These are phyloP conservation scores for Tetranychus cinnabarinus DNA, from an alignment of 1,140 invertebrate genomes.

Conservation along the genomic window DNA sequence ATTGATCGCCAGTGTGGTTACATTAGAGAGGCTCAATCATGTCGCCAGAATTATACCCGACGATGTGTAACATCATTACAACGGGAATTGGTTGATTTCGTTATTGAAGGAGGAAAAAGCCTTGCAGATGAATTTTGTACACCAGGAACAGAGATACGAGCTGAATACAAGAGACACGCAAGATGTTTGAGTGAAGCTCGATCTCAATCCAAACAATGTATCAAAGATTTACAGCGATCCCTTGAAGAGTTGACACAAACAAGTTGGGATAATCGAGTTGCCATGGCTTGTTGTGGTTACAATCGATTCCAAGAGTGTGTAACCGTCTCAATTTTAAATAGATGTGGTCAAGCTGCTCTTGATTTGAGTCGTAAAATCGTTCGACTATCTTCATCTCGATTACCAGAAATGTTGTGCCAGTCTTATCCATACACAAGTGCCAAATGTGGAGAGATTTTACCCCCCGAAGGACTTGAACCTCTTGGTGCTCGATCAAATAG, in stretches of 20 bases:
- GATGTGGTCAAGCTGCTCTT: conserved; percentile 12
- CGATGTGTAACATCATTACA: conserved; percentile 14
- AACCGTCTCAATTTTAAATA: conserved; percentile 9
- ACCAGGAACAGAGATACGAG: conserved; percentile 10
- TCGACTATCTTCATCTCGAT: conserved; percentile 12
- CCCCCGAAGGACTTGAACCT: neutral
- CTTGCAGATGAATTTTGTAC: conserved; percentile 14
- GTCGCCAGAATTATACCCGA: conserved; percentile 14
- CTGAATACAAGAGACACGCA: neutral
- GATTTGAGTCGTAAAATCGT: conserved; percentile 8
- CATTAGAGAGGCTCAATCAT: conserved; percentile 13
- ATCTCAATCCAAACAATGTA: conserved; percentile 4
- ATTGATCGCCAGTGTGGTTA: conserved; percentile 12
- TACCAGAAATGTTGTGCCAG: conserved; percentile 14
- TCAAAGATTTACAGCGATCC: conserved; percentile 14
- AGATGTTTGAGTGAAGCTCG: neutral
- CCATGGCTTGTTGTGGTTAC: conserved; percentile 14
- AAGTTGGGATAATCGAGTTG: conserved; percentile 14
- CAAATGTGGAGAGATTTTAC: conserved; percentile 3
- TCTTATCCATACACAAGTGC: neutral
- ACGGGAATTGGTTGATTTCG: conserved; percentile 13
- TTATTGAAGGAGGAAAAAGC: conserved; percentile 13
- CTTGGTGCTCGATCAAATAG: conserved; percentile 5
- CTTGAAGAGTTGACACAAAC: conserved; percentile 13
- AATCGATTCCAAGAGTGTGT: conserved; percentile 8